phyloP scores from a whole-genome alignment of 2,113 vertebrate species.

The Poecilia latipinna region DNA sequence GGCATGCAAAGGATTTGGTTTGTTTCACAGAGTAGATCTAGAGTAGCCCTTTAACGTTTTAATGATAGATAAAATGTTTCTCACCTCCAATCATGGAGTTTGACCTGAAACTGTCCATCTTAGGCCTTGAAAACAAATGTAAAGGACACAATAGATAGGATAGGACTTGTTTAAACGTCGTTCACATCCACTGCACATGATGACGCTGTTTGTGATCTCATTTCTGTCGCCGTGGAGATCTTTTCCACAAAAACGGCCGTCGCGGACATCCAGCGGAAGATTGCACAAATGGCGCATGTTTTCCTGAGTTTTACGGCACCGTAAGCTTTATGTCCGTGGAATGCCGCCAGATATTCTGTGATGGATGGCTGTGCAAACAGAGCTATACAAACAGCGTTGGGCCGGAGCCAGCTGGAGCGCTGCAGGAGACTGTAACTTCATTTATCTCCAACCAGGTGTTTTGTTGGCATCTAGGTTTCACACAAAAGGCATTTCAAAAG shows the following conservation, averaged over 20 bases:
- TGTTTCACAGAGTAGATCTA: too few relatives aligned
- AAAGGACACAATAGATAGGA: background rate
- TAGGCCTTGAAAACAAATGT: background rate
- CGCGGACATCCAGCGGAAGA: constrained; percentile 2
- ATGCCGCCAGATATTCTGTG: constrained; percentile 44
- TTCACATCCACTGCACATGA: background rate
- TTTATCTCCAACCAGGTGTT: constrained; percentile 19
- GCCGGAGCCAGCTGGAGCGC: constrained; percentile 28
- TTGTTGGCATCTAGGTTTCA: background rate
- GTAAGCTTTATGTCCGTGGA: constrained; percentile 41
- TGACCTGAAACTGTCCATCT: background rate
- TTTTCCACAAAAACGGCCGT: background rate
- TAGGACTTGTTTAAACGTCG: background rate
- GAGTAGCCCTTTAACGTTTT: background rate
- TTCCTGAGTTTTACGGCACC: constrained; percentile 30
- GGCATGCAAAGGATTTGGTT: too few relatives aligned
- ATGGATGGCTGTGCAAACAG: constrained; percentile 56
- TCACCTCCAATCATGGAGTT: background rate
- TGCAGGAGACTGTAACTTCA: background rate
- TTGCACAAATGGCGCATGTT: constrained; percentile 35
- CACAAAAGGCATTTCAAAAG: background rate
- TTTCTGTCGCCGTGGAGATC: constrained; percentile 2
- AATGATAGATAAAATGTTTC: background rate
- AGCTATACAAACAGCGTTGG: constrained; percentile 52
- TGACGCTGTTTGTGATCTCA: constrained; percentile 40